A percentile compares a stretch with the other conserved stretches of the same genome.
Conservation (phyloP, 1,140 invertebrate species). For the Neodiprion fabricii region DNA sequence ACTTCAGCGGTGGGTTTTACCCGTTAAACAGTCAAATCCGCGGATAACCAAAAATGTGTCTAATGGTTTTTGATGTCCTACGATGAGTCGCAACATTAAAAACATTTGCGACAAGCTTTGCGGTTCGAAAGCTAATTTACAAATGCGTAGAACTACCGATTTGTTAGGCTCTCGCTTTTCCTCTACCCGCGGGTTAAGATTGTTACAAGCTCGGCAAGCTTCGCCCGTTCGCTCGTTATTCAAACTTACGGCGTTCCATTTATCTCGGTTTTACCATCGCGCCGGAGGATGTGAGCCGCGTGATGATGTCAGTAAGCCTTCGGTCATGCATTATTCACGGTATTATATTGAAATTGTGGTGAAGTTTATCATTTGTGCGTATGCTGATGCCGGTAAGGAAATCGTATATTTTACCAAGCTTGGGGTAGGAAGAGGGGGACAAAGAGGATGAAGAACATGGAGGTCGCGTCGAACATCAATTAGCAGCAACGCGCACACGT, state of each 20-base stretch:
- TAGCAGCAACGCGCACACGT: no score
- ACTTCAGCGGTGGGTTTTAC: no score
- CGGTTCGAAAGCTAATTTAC: neutral
- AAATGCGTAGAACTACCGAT: neutral
- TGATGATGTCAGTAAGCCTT: constrained; percentile 45
- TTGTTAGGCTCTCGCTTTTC: constrained; percentile 22
- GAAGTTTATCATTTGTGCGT: neutral
- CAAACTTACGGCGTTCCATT: constrained; percentile 54
- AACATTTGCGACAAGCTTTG: no score
- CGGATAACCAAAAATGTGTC: no score
- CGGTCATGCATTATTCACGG: constrained; percentile 54
- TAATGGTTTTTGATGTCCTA: no score
- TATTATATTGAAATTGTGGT: constrained; percentile 54
- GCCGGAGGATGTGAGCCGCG: constrained; percentile 48
- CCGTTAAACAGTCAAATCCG: no score
- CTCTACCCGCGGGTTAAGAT: no score
- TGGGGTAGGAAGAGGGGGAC: neutral
- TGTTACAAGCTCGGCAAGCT: no score
- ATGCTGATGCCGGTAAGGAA: neutral
- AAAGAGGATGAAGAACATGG: neutral
- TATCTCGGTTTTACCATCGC: constrained; percentile 53
- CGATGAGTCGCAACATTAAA: no score
- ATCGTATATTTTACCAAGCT: neutral
- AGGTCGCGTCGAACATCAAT: no score
- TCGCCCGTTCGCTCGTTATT: constrained; percentile 48